These are phyloP conservation scores for Perodicticus potto DNA, from an alignment of 2,797 vertebrate species.

Conservation along the genomic window DNA sequence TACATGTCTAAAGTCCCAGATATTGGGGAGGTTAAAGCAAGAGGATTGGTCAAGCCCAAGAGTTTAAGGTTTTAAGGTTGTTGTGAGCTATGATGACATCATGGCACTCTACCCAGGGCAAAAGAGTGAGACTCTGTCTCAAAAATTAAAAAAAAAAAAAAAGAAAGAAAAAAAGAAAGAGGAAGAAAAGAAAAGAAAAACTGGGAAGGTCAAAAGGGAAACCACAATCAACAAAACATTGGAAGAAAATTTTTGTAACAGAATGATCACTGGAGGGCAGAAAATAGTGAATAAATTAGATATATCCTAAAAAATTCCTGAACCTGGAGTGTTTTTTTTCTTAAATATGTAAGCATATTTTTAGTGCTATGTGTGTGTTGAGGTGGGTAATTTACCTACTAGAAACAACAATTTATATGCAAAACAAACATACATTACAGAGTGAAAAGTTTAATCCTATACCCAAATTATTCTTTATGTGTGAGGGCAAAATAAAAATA, in stretches of 20 bases:
- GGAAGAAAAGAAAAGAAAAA: background rate
- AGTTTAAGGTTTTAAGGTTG: too few relatives aligned
- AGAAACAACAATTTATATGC: background rate
- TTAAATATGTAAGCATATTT: background rate
- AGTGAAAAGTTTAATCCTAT: background rate
- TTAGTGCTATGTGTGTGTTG: background rate
- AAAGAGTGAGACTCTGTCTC: too few relatives aligned
- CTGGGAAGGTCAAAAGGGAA: background rate
- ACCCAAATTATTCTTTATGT: background rate
- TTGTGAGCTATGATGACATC: too few relatives aligned
- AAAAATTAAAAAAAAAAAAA: too few relatives aligned
- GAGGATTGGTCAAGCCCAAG: too few relatives aligned
- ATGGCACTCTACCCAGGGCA: too few relatives aligned
- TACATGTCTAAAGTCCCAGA: too few relatives aligned
- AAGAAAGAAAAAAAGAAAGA: too few relatives aligned
- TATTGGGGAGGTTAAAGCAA: too few relatives aligned
- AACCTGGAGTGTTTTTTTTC: background rate
- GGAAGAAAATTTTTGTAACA: background rate
- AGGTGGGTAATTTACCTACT: background rate
- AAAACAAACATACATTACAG: background rate
- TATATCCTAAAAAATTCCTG: background rate
- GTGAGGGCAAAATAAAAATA: background rate
- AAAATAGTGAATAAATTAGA: background rate
- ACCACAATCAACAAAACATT: background rate
- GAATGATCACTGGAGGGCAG: background rate